A percentile compares a stretch with the other conserved stretches of the same genome.
Conservation (phyloP, 2,113 vertebrate genomes). For the Brachyistius frenatus region DNA sequence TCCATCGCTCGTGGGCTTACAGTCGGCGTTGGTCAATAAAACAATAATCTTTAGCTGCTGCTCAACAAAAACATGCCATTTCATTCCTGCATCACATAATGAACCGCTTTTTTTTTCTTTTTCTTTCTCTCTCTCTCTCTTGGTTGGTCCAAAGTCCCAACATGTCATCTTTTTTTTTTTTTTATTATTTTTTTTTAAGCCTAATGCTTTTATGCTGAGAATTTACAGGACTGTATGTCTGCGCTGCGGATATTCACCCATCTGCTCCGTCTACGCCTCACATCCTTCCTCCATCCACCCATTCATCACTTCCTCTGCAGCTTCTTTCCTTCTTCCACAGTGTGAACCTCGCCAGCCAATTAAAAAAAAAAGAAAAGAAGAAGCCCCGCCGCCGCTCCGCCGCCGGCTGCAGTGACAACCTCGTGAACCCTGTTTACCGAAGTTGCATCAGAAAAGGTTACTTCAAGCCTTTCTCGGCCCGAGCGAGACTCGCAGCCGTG, state of each 20-base stretch:
- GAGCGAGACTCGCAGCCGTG: conserved; percentile 21
- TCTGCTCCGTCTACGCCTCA: conserved; percentile 37
- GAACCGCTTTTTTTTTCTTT: conserved; percentile 6
- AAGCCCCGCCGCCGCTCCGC: conserved; percentile 44
- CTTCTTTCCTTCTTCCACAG: conserved; percentile 24
- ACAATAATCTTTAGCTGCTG: conserved; percentile 59
- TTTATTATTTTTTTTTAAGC: background rate
- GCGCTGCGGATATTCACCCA: conserved; percentile 35
- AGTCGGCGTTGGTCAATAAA: conserved; percentile 68
- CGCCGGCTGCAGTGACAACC: conserved; percentile 54
- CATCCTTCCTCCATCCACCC: conserved; percentile 39
- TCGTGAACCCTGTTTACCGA: conserved; percentile 71
- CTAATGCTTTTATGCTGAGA: conserved; percentile 35
- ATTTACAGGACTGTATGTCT: conserved; percentile 32
- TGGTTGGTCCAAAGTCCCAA: conserved; percentile 45
- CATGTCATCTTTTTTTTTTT: conserved; percentile 19
- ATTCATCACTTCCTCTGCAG: conserved; percentile 47
- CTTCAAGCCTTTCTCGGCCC: conserved; percentile 50
- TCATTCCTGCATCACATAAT: conserved; percentile 41
- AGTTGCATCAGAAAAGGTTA: conserved; percentile 52
- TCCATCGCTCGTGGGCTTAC: conserved; percentile 32
- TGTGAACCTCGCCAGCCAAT: conserved; percentile 68
- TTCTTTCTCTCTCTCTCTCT: conserved; percentile 35
- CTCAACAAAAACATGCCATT: conserved; percentile 54
- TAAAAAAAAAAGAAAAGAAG: conserved; percentile 40